phyloP scores from a whole-genome alignment of 2,797 vertebrate species.

The Macroramphosus scolopax region DNA sequence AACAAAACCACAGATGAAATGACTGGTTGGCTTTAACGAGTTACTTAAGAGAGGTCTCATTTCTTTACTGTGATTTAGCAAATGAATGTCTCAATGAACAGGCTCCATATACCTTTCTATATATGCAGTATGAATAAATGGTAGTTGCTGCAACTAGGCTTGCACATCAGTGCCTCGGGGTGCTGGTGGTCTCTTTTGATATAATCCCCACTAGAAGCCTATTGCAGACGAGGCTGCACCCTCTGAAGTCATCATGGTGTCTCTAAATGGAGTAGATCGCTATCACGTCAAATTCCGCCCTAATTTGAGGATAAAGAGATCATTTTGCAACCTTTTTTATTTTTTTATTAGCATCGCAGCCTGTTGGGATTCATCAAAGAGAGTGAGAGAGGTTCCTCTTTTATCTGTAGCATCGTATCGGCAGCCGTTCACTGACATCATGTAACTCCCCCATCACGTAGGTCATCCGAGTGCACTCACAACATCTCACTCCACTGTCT shows the following conservation, averaged over 20 bases:
- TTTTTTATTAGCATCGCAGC: constrained; percentile 38
- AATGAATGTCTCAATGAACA: constrained; percentile 5
- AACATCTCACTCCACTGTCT: constrained; percentile 16
- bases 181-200: constrained; percentile 6
- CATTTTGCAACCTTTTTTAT: constrained; percentile 26
- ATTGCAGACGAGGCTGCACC: constrained; percentile 9
- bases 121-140: not conserved
- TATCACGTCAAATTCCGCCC: constrained; percentile 34
- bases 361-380: constrained; percentile 23
- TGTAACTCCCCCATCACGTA: constrained; percentile 33
- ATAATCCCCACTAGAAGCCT: constrained; percentile 7
- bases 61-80: constrained; percentile 13
- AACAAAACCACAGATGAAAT: not conserved
- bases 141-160: not conserved
- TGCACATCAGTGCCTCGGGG: not conserved
- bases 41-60: constrained; percentile 9
- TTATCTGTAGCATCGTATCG: constrained; percentile 52
- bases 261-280: too few relatives aligned
- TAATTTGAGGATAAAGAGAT: constrained; percentile 39
- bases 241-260: constrained; percentile 44
- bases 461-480: constrained; percentile 33
- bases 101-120: not conserved
- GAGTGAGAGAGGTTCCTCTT: constrained; percentile 17
- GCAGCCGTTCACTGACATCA: constrained; percentile 46
- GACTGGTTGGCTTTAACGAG: not conserved